Base-by-base conservation (phyloP, 2,888 invertebrate species). In the Hanleya hanleyi region DNA sequence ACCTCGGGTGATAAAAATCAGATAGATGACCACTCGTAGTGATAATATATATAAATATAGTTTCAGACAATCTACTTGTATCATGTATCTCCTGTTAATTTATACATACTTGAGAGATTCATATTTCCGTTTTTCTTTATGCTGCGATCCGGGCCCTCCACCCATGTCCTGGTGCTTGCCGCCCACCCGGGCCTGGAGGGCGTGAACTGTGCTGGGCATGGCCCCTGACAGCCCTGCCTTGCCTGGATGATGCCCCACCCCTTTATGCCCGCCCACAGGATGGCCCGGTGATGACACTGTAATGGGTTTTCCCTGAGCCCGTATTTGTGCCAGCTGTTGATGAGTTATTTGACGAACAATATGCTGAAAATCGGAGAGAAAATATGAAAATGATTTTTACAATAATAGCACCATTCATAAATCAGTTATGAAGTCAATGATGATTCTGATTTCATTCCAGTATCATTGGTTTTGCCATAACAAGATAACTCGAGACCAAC, bases 161-260 rank as follows among this genome's bases (percentile, higher is more conserved):
- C 51, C 51, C 3, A 51, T 51, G 41, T 67, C 67, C n/a, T 36
- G 51, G 29, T 70, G 64, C 41, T 65, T 66, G 22, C n/a, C 29
- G 15, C 35, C 73, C 22, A 80, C 70, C 32, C 76, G 64, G 26
- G 73, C 62, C 47, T 80, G 81, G 49, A 80, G 74, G 61, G 78
- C 92, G 85, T 12, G 92, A 89, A 92, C 49, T 90, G 90, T 9
- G 91, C 74, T 68, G 4, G 77, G 71, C 49, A 87, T 36, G 6
- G 71, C 67, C 6, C 62, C 36, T 7, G 69, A 66, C 15, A 50
- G 33, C n/a, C 33, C 57, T 6, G 37, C 57, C 51, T 57, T 33
- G 22, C 33, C 33, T 37, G 35, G 65, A 38, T 61, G 69, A 18
- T 62, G 67, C 32, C 47, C 61, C 36, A 71, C 35, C 22, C 65